Base-by-base conservation (phyloP, 2,113 vertebrate genomes). In the Onychostoma macrolepis region DNA sequence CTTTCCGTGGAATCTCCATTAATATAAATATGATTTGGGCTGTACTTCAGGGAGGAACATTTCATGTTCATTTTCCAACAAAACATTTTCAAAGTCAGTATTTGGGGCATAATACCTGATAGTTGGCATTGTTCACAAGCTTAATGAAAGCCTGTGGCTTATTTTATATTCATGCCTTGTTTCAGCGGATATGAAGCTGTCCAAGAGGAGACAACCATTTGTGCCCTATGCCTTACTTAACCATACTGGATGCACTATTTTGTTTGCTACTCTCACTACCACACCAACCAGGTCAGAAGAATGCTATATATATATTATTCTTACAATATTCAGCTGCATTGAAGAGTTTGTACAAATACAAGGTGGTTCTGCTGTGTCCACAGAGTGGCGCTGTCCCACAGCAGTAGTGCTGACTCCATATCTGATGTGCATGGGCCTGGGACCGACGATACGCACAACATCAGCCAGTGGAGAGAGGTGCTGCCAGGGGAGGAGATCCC, bases 381-480 rank as follows among this genome's bases (percentile, higher is more conserved):
- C 93, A 99, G 98, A 86, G 98, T 99, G 86, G 98, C 98, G 0
- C 93, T 99, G 88, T 99, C 97, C 38, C 98, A 99, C 93, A 99
- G 98, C 76, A 97, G 97, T 78, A 99, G 98, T 88, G 97, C 96
- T 0, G 97, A 97, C n/a, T 93, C 96, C 15, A 95, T 97, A 92
- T 95, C 97, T 2, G 97, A 98, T 1, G 92, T 95, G 6, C 95
- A 96, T 0, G 93, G 95, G 24, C 90, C 96, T 0, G 95, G 97
- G 86, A 93, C 96, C 36, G 98, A 97, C 24, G 97, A 98, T 83
- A 91, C 95, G 2, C 98, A 98, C 89, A 98, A 97, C 3, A 94
- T 99, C 76, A 99, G 98, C 84, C 97, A 97, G 83, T 99, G 97
- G 98, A 94, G 94, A 19, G 98, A 99, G 92, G 98, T 99, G 50